Conservation (phyloP, 64 coral and sea anemone species). For the Montipora efflorescens region DNA sequence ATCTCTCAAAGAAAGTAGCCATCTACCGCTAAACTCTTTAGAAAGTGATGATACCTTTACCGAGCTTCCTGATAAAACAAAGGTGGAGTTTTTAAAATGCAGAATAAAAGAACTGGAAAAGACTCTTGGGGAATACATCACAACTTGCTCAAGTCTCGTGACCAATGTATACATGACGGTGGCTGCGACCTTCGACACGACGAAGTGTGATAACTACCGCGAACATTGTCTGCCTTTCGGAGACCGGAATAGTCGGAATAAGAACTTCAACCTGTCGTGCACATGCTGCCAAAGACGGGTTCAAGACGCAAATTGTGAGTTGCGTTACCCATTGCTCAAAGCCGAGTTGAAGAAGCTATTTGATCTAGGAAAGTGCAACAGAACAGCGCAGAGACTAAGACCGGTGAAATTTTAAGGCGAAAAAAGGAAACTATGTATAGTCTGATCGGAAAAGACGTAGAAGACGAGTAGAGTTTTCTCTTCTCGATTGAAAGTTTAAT, state of each 20-base stretch:
- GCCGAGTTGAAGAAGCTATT: constrained; percentile 60
- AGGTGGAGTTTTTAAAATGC: constrained; percentile 48
- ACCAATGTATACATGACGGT: constrained; percentile 36
- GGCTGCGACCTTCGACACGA: constrained; percentile 12
- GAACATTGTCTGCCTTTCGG: neutral
- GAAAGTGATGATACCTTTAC: constrained; percentile 18
- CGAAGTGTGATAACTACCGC: constrained; percentile 51
- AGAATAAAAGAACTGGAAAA: constrained; percentile 62
- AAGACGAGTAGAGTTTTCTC: no score
- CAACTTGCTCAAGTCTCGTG: constrained; percentile 50
- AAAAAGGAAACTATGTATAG: neutral
- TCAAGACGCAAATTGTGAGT: constrained; percentile 27
- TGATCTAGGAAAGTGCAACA: constrained; percentile 63
- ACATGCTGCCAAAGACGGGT: constrained; percentile 65
- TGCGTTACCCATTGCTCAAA: constrained; percentile 36
- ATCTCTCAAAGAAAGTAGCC: constrained; percentile 33
- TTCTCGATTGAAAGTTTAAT: no score
- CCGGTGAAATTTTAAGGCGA: neutral
- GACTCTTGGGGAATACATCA: constrained; percentile 58
- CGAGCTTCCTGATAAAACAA: constrained; percentile 44
- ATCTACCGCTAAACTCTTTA: neutral
- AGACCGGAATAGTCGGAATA: neutral
- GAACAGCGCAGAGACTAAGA: neutral
- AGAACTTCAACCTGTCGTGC: constrained; percentile 56
- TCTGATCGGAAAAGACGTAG: no score